Conservation (phyloP, 2,797 vertebrate genomes). For the Leuciscus waleckii region DNA sequence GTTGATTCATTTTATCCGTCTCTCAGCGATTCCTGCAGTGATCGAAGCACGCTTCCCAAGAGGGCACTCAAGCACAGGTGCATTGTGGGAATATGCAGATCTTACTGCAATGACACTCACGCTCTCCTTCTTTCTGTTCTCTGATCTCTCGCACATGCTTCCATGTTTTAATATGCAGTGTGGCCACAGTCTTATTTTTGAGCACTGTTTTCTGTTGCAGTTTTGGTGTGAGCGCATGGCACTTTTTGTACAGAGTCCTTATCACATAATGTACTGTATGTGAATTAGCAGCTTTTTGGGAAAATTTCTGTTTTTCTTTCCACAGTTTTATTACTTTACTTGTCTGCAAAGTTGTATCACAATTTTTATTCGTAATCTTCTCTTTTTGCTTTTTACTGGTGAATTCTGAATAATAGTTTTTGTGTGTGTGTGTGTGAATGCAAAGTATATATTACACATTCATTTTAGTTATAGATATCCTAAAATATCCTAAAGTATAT, state of each 20-base stretch:
- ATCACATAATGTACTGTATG: not conserved
- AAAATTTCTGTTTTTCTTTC: not conserved
- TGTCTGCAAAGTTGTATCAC: not conserved
- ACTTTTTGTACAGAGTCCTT: conserved; percentile 13
- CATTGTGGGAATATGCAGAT: conserved; percentile 62
- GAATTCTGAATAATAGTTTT: not conserved
- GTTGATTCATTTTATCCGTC: conserved; percentile 80
- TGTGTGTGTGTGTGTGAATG: not conserved
- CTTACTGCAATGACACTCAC: conserved; percentile 44
- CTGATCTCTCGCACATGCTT: conserved; percentile 32
- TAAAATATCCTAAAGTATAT: not conserved
- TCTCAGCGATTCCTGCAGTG: conserved; percentile 92
- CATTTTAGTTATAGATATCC: not conserved
- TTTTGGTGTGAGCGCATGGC: conserved; percentile 65
- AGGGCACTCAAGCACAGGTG: conserved; percentile 95
- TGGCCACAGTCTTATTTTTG: conserved; percentile 35
- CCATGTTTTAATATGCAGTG: conserved; percentile 26
- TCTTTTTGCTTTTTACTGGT: not conserved
- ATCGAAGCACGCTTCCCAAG: conserved; percentile 99
- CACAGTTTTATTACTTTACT: not conserved
- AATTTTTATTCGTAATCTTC: too few species aligned
- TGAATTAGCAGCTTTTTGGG: not conserved
- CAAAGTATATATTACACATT: not conserved
- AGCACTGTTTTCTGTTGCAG: conserved; percentile 61
- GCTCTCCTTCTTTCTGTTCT: conserved; percentile 49